Evolutionary conservation across 2,113 vertebrate genomes (phyloP), one percentile per base, ranked within the genome.

Genomic region (Cheilinus undulatus): DNA sequence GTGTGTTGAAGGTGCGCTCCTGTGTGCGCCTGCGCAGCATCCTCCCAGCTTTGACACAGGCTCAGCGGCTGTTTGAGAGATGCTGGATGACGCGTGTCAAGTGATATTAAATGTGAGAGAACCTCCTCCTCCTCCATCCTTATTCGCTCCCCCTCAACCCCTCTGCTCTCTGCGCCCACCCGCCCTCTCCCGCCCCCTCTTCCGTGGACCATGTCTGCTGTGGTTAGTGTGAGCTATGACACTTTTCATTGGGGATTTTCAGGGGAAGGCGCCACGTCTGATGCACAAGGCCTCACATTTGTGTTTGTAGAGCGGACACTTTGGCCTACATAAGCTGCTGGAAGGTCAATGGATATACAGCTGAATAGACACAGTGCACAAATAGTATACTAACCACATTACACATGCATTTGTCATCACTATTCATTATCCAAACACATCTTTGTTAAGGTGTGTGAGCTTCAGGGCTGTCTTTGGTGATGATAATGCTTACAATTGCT

Each of bases 41-140:
- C 61, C 69, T 27, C n/a, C 22, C 3, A 20, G 76, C 67, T 86
- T 80, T 82, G 83, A 88, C 83, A 74, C 69, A 11, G 78, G 78
- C 83, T 85, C 80, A 81, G 80, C 64, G 52, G 68, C 84, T 76
- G 48, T 69, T 78, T 77, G 79, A 82, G 83, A 80, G 88, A 91
- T 91, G 86, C 89, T 91, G 85, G 78, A 79, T 86, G 90, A 92
- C 86, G 85, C 71, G 61, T 91, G 90, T 92, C 91, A 92, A 90
- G 81, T 72, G 85, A 85, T 91, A 90, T 92, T 91, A 92, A 85
- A 87, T 66, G 74, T 90, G 86, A 88, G 83, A 84, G 80, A 78
- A 61, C 51, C 67, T 61, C 56, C 36, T 45, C 40, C 71, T 74
- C 40, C 71, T 74, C 69, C 66, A 48, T 66, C 69, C 53, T 61